Evolutionary conservation across 2,888 invertebrate species (phyloP), one percentile per base, ranked within the genome.

Genomic region (Leucozona laternaria): DNA sequence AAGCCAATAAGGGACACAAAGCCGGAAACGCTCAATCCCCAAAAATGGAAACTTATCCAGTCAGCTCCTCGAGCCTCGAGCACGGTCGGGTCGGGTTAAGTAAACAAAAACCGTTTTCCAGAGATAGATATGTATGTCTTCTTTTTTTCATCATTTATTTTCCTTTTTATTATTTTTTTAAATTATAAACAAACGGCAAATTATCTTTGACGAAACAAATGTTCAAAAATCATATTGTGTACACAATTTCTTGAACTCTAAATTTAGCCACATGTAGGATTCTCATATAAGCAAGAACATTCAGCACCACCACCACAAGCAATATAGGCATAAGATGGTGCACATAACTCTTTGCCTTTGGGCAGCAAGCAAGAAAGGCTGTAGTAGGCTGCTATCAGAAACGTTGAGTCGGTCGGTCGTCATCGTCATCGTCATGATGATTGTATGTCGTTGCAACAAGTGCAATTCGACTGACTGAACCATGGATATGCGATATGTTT

Each of bases 111-210:
- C 70, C 70, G 73, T 78, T 48, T 34, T 50, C 78, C 64, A 86
- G 64, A 86, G 64, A 64, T n/a, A n/a, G n/a, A n/a, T n/a, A n/a
- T n/a, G n/a, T n/a, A n/a, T 68, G 37, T 71, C 64, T 82, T 73
- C 80, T 53, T 75, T 73, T 31, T 55, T 68, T 68, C 50, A 72
- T 60, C 55, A 57, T 64, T 62, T 22, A 64, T 15, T 72, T 25
- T 43, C 17, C 40, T 34, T 20, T 34, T 22, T 60, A 55, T 22
- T 71, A 70, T 68, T 72, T 48, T 43, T 75, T 50, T 60, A 25
- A 85, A 81, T 85, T 82, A 82, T 82, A 86, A 86, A 86, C 82
- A 86, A 86, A 86, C 82, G 86, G 86, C 82, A 86, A 86, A 82
- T 79, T 82, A 79, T 86, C 86, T 86, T 82, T 86, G 86, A 86